Base-by-base conservation (phyloP, 2,888 invertebrate genomes). In the Xylota segnis region DNA sequence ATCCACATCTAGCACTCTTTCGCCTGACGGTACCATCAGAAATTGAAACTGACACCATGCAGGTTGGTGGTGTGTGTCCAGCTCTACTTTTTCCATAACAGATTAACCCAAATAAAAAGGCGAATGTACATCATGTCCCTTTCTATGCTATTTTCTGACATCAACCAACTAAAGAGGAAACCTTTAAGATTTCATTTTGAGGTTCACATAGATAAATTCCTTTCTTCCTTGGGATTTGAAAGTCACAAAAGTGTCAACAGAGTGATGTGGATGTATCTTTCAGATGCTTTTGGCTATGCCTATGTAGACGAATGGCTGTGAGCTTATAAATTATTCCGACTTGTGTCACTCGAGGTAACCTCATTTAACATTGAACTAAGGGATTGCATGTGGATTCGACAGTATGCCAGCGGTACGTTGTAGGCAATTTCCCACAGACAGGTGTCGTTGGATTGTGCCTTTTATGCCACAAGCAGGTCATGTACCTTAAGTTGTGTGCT, bases 21-120 rank as follows among this genome's bases (percentile, higher is more conserved):
- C 71, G 63, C 65, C 66, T 50, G 59, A 61, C 45, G 43, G 56
- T 32, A 59, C 50, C 12, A 45, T 74, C 59, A 72, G 61, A 74
- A 78, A 74, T 74, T 71, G 54, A 72, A 77, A 59, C 58, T 66
- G 77, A 72, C 72, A 66, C 66, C 66, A 66, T 40, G 32, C 52
- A 59, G 12, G 40, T 43, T 63, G 29, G 52, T 34, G 47, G 43
- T n/a, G 43, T 74, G 58, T 32, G 50, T 70, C 47, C 56, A 52
- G 37, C 6, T 52, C 23, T 43, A 29, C 14, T 40, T 43, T 4
- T 47, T 23, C 29, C 61, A 47, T 27, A 29, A 16, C 14, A 58
- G 76, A 52, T 66, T 65, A 61, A 71, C 34, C 71, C 23, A 23
- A 43, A 59, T 4, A 40, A 40, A 40, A n/a, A 40, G n/a, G 27